Conservation (phyloP, 1,140 invertebrate genomes). For the Drosophila seguyi region DNA sequence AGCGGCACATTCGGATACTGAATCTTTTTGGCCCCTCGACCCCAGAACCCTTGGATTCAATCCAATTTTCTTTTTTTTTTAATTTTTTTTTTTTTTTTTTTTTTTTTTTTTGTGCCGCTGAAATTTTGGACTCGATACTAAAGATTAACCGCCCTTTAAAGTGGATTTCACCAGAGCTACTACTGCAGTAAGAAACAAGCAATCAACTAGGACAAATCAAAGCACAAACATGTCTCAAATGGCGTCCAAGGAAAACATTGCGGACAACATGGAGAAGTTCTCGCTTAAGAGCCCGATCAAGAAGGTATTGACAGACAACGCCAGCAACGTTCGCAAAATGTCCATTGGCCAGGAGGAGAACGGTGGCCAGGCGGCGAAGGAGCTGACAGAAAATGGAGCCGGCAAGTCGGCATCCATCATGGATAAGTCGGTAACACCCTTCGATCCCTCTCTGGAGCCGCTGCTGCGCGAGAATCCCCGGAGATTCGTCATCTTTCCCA, state of each 20-base stretch:
- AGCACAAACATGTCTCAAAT: slow-evolving; percentile 62
- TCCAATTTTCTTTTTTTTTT: no score
- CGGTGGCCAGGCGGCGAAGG: slow-evolving; percentile 20
- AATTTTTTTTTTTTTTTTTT: no score
- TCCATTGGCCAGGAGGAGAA: slow-evolving; percentile 62
- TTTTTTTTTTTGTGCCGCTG: no score
- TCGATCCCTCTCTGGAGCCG: slow-evolving; percentile 93
- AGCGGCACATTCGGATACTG: no score
- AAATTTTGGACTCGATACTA: slow-evolving; percentile 9
- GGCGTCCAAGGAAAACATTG: slow-evolving; percentile 83
- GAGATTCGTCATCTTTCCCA: slow-evolving; percentile 98
- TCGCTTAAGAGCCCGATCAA: slow-evolving; percentile 85
- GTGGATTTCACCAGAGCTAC: slow-evolving; percentile 14
- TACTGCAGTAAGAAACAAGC: background rate
- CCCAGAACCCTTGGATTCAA: no score
- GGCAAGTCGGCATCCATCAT: slow-evolving; percentile 41
- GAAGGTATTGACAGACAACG: slow-evolving; percentile 76
- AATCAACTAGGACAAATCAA: slow-evolving; percentile 4
- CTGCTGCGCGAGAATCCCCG: slow-evolving; percentile 95
- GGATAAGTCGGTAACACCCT: slow-evolving; percentile 76
- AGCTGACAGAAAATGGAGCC: slow-evolving; percentile 1
- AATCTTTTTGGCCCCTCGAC: no score
- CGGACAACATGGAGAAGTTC: slow-evolving; percentile 84
- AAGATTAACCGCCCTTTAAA: background rate
- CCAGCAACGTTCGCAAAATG: slow-evolving; percentile 78